Evolutionary conservation across 1,140 invertebrate genomes (phyloP).

Genomic region (Diorhabda elongata): DNA sequence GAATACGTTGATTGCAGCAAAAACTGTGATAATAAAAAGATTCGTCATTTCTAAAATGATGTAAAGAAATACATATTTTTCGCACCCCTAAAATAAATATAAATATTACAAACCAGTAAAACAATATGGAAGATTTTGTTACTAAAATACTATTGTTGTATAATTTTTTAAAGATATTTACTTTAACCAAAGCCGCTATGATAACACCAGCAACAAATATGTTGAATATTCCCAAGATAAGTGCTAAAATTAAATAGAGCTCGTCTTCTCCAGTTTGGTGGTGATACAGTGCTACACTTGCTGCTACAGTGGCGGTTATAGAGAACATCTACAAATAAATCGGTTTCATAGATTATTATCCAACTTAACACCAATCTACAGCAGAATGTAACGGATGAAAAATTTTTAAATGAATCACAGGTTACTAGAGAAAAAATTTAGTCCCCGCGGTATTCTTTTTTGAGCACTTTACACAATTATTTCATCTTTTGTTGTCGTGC

Average conservation of each 20-base stretch:
- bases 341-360: too few relatives aligned
- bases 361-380: too few relatives aligned
- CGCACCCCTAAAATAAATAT: slow-evolving; percentile 26
- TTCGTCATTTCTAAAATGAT: slow-evolving; percentile 24
- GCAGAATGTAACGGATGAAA: too few relatives aligned
- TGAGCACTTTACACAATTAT: too few relatives aligned
- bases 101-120: too few relatives aligned
- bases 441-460: too few relatives aligned
- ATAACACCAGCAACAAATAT: slow-evolving; percentile 17
- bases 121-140: too few relatives aligned
- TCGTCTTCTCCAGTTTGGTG: slow-evolving; percentile 14
- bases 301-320: slow-evolving; percentile 12
- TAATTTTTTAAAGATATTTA: slow-evolving; percentile 7
- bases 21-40: slow-evolving; percentile 27
- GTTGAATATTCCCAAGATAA: slow-evolving; percentile 22
- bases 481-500: too few relatives aligned
- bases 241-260: slow-evolving; percentile 16
- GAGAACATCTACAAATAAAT: slow-evolving; percentile 17
- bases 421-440: too few relatives aligned
- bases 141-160: too few relatives aligned
- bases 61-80: slow-evolving; percentile 26
- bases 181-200: slow-evolving; percentile 15
- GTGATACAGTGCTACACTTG: slow-evolving; percentile 6
- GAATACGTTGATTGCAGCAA: slow-evolving; percentile 24
- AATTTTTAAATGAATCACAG: too few relatives aligned